These are phyloP conservation scores for Acrossocheilus wenchowensis DNA, from an alignment of 2,797 vertebrate genomes.

Conservation along the genomic window DNA sequence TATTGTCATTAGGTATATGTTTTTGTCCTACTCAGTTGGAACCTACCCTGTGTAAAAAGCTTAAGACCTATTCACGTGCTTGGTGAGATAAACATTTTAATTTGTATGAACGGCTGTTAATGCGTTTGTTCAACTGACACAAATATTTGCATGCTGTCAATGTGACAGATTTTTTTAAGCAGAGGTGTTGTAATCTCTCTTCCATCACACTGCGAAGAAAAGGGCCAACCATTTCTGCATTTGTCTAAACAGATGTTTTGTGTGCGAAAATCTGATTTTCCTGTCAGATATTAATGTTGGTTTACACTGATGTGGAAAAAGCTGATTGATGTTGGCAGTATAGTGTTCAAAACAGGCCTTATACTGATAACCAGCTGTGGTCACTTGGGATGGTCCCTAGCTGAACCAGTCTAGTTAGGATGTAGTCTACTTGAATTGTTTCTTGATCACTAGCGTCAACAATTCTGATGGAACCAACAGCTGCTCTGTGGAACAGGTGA, in stretches of 20 bases:
- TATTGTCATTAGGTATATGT: neutral
- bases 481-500: conserved; percentile 77
- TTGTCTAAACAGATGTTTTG: neutral
- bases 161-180: neutral
- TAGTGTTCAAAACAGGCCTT: neutral
- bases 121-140: neutral
- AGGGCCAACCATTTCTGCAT: neutral
- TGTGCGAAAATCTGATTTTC: neutral
- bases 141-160: neutral
- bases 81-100: neutral
- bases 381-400: conserved; percentile 20
- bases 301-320: neutral
- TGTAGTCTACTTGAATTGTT: conserved; percentile 5
- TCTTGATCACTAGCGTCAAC: conserved; percentile 24
- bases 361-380: neutral
- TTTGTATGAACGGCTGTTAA: neutral
- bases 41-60: neutral
- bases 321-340: neutral
- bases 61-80: neutral
- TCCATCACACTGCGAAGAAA: neutral
- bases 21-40: neutral
- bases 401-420: conserved; percentile 3
- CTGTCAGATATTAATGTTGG: neutral
- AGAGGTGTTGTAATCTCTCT: neutral
- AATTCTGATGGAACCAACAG: conserved; percentile 61